Conservation (phyloP, 2,113 vertebrate genomes). For the Sapajus apella region DNA sequence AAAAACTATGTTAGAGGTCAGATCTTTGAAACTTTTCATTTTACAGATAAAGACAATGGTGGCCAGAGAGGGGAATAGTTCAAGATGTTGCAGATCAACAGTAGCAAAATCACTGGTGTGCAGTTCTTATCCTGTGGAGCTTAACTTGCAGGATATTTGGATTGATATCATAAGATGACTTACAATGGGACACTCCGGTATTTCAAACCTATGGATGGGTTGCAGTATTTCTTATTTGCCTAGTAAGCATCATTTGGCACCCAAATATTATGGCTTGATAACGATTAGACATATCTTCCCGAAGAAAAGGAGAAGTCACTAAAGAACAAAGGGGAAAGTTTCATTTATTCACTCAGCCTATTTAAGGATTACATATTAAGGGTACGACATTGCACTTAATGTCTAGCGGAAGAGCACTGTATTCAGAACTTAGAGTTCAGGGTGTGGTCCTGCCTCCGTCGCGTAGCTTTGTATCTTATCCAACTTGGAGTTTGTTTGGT, state of each 20-base stretch:
- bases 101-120: background rate
- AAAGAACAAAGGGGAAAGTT: background rate
- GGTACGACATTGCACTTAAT: too few relatives aligned
- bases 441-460: background rate
- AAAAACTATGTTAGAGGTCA: background rate
- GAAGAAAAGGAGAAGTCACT: background rate
- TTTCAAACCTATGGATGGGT: background rate
- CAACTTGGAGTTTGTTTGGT: background rate
- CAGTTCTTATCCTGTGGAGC: too few relatives aligned
- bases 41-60: background rate
- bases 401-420: background rate
- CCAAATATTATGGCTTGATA: conserved; percentile 28
- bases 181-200: background rate
- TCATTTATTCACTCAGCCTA: background rate
- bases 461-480: background rate
- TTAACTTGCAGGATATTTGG: background rate
- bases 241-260: background rate
- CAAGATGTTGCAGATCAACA: background rate
- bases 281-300: background rate
- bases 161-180: background rate
- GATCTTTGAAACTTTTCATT: background rate
- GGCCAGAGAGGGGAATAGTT: background rate
- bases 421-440: background rate
- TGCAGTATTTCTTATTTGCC: background rate
- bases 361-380: background rate